Conservation (phyloP, 2,113 vertebrate genomes). For the Scalopus aquaticus region DNA sequence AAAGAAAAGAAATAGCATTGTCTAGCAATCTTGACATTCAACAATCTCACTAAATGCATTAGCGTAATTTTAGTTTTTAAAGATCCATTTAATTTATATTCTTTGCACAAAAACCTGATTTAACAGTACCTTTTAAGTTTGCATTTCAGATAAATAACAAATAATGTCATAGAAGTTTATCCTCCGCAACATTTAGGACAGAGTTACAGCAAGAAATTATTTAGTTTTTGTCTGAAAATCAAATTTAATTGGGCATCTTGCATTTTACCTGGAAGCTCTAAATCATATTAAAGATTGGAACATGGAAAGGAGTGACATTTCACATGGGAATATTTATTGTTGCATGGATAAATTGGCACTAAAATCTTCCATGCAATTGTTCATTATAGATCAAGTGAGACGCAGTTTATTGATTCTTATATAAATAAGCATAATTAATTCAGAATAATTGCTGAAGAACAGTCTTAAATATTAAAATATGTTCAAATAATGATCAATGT, state of each 20-base stretch:
- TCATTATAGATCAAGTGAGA: background rate
- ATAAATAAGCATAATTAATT: background rate
- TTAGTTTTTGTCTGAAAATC: background rate
- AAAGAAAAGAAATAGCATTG: background rate
- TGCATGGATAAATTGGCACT: background rate
- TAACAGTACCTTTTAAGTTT: background rate
- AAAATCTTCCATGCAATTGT: background rate
- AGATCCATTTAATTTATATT: background rate
- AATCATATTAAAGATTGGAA: background rate
- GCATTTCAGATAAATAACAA: constrained; percentile 39
- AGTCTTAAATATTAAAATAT: background rate
- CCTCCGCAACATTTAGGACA: background rate
- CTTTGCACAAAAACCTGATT: background rate
- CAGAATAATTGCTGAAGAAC: background rate
- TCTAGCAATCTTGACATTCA: background rate
- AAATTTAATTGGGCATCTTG: background rate
- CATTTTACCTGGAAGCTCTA: background rate
- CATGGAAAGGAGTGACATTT: background rate
- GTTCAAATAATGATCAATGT: constrained; percentile 36
- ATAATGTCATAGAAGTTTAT: background rate
- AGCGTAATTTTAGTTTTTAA: background rate
- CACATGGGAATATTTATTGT: background rate
- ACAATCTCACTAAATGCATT: background rate
- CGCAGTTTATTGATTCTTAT: background rate
- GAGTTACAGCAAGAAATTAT: background rate